Percentiles rank a stretch among this genome's conserved stretches.
Conservation (phyloP, 1,140 invertebrate species). For the Campodea augens region DNA sequence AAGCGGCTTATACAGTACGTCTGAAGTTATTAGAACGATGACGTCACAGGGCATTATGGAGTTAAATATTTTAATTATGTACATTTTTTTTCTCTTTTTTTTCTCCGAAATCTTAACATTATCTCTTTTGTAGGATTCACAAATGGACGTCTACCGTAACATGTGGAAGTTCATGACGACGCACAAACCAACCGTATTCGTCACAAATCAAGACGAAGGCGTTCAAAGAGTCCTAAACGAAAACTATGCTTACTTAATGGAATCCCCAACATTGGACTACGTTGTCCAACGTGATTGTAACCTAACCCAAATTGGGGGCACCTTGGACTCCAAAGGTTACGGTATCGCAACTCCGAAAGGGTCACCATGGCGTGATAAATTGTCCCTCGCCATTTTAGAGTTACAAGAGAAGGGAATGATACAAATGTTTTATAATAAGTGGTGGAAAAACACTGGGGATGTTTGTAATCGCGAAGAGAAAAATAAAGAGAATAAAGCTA, state of each 20-base stretch:
- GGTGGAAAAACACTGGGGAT: conserved; percentile 49
- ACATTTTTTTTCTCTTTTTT: too few species aligned
- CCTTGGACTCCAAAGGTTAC: conserved; percentile 67
- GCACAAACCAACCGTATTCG: conserved; percentile 48
- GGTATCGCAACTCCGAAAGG: conserved; percentile 43
- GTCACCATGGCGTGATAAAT: conserved; percentile 51
- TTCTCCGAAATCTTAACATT: too few species aligned
- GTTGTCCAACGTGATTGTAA: conserved; percentile 76
- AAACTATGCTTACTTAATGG: conserved; percentile 86
- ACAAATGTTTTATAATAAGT: conserved; percentile 48
- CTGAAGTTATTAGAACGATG: too few species aligned
- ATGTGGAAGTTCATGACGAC: conserved; percentile 76
- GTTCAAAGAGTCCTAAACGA: conserved; percentile 50
- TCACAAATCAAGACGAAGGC: conserved; percentile 54
- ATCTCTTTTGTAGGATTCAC: conserved; percentile 40
- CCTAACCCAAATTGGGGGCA: conserved; percentile 78
- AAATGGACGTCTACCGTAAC: conserved; percentile 64
- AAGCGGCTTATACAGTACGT: too few species aligned
- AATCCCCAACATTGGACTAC: conserved; percentile 83
- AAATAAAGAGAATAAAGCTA: conserved; percentile 51
- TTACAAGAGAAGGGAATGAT: conserved; percentile 53
- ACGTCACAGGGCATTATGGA: too few species aligned
- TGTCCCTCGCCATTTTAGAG: conserved; percentile 52
- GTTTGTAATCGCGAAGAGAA: conserved; percentile 41
- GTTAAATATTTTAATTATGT: too few species aligned